Base-by-base conservation (phyloP, 2,113 vertebrate genomes). In the Tetrao urogallus region DNA sequence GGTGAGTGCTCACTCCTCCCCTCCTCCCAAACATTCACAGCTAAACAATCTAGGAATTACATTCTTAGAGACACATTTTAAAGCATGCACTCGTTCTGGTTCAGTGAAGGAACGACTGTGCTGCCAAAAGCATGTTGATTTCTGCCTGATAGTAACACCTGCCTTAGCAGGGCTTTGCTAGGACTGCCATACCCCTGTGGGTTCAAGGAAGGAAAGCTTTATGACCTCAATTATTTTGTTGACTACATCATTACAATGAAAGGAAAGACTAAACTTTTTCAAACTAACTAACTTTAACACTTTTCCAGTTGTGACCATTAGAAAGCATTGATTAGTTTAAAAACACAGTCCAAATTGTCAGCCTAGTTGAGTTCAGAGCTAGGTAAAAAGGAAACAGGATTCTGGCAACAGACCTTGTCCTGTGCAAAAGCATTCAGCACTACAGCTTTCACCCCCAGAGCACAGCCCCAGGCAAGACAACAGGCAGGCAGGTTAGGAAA, bases 361-460 rank as follows among this genome's bases (percentile, higher is more conserved):
- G 75, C 63, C 54, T 54, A n/a, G 32, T 50, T 69, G 11, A 58
- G 52, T 2, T 24, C n/a, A n/a, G 38, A 2, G 2, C 34, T 19
- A 11, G 1, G 0, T 4, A 40, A 30, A 50, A 47, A 77, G 80
- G 64, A 70, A 61, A 20, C 1, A 0, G 61, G 38, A 54, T 45
- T 60, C 90, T 75, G 74, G 66, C 50, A 81, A 2, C 61, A 65
- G 69, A 27, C 13, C 32, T 6, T 43, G 71, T 24, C 28, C 32
- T 25, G 1, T 5, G 27, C 21, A 27, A 19, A 57, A 63, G 30
- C 57, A 20, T 45, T 57, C 65, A 6, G 77, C 24, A 2, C 60
- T 24, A 8, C 30, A 54, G 82, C 56, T n/a, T 21, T n/a, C 66
- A 74, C 38, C 36, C 63, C 57, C 52, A 4, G 2, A 47, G 38